Percentiles rank a stretch among this genome's conserved stretches.
Evolutionary conservation across 1,140 invertebrate species (phyloP).

Genomic region (Hermetia illucens): DNA sequence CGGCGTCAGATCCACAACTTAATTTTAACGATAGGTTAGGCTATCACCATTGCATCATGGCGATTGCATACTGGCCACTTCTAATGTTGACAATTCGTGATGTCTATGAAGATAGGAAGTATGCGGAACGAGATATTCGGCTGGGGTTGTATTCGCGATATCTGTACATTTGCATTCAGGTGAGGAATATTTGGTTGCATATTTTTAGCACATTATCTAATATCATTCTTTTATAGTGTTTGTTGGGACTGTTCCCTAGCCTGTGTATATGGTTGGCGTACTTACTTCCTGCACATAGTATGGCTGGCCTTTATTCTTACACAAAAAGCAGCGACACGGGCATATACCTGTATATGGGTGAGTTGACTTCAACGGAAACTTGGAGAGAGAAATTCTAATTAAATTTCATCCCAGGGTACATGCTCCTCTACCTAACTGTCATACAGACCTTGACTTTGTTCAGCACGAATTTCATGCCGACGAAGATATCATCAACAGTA

Average conservation of each 20-base stretch:
- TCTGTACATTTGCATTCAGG: conserved; percentile 50
- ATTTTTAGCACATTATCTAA: background rate
- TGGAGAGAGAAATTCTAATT: conserved; percentile 3
- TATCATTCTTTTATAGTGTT: conserved; percentile 9
- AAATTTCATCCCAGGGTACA: conserved; percentile 42
- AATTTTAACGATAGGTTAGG: conserved; percentile 61
- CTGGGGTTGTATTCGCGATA: conserved; percentile 65
- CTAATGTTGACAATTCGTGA: conserved; percentile 54
- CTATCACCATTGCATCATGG: conserved; percentile 71
- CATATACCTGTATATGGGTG: conserved; percentile 61
- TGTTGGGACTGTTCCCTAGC: conserved; percentile 25
- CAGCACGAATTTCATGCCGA: conserved; percentile 34
- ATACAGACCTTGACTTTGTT: conserved; percentile 50
- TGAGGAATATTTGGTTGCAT: background rate
- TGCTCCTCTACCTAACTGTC: conserved; percentile 62
- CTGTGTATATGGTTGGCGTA: conserved; percentile 62
- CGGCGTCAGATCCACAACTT: conserved; percentile 53
- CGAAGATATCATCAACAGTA: conserved; percentile 40
- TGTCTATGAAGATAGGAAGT: conserved; percentile 47
- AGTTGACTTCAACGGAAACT: conserved; percentile 10
- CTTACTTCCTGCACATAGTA: conserved; percentile 74
- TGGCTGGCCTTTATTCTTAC: conserved; percentile 66
- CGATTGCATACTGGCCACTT: conserved; percentile 60
- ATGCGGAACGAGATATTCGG: conserved; percentile 62
- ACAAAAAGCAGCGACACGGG: conserved; percentile 44